Base-by-base conservation (phyloP, 2,888 invertebrate species). In the Drosophila kambysellisi region DNA sequence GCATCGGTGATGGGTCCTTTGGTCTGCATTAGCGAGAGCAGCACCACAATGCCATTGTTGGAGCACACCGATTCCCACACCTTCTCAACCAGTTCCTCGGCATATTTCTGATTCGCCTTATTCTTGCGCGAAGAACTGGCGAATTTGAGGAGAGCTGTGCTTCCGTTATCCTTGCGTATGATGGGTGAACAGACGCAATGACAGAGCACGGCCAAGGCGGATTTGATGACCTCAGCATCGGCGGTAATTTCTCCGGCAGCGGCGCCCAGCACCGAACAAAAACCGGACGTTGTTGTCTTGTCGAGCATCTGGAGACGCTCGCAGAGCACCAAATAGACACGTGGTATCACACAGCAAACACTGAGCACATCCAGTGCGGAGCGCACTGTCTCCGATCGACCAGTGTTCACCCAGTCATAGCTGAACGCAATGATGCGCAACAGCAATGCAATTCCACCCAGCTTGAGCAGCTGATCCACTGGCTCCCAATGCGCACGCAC, bases 1-100 rank as follows among this genome's bases (percentile, higher is more conserved):
- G 99, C 99, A 94, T 99, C 99, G 2, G 99, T 99, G 65, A 99
- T 97, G 0, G 99, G 99, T 0, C 97, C 96, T 94, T 98, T 98
- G 17, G 97, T 95, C 94, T 96, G 96, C 96, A 99, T 96, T 73
- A 99, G 94, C 62, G 97, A 97, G 17, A 98, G 94, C 50, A 99
- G 94, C 56, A 98, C 98, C 96, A 99, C 99, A 65, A 99, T 99
- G 3, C 99, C 99, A 92, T 99, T 99, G 92, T 98, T 98, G 0
- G 97, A 96, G 73, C 99, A 94, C 0, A 99, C 97, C 82, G 97
- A 97, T 92, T 98, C 98, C 99, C 99, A 99, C 54, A 99, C 96
- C 91, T 96, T 97, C 91, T 97, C 96, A 74, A 99, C 96, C 4
- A 98, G 94, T 78, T 98, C 98, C 91, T 98, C 98, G 57, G 96